phyloP scores from a whole-genome alignment of 1,140 invertebrate genomes.

The Drosophila miranda region DNA sequence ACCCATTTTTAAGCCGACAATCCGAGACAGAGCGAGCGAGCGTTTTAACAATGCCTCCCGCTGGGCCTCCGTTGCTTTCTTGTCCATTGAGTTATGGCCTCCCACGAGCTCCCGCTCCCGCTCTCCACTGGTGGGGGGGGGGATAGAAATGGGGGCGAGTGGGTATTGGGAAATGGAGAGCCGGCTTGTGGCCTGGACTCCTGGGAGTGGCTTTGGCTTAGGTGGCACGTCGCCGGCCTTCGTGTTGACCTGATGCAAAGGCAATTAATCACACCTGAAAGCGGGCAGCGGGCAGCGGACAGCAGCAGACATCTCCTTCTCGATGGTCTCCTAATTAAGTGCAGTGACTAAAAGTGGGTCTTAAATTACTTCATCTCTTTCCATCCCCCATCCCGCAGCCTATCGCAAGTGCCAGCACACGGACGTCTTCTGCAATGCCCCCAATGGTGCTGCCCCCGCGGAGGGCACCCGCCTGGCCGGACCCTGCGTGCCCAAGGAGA shows the following conservation, averaged over 20 bases:
- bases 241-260: constrained; percentile 50
- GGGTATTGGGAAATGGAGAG: too few relatives aligned
- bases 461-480: constrained; percentile 84
- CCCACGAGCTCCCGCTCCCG: too few relatives aligned
- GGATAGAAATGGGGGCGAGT: too few relatives aligned
- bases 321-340: constrained; percentile 52
- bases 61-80: too few relatives aligned
- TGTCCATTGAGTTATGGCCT: too few relatives aligned
- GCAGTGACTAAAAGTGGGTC: constrained; percentile 23
- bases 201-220: too few relatives aligned
- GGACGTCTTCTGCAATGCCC: constrained; percentile 90
- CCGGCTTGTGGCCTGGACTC: too few relatives aligned
- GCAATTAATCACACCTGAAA: constrained; percentile 59
- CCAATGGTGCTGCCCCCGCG: constrained; percentile 80
- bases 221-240: too few relatives aligned
- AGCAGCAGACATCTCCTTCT: neutral
- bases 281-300: too few relatives aligned
- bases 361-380: too few relatives aligned
- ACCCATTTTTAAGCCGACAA: constrained; percentile 61
- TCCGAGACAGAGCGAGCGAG: neutral
- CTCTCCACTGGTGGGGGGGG: neutral
- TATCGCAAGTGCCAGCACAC: constrained; percentile 93
- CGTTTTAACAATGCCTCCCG: neutral
- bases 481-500: constrained; percentile 92
- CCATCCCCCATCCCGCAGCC: constrained; percentile 83